A percentile compares a stretch with the other conserved stretches of the same genome.
phyloP scores from a whole-genome alignment of 2,797 vertebrate genomes.

The Anisognathus igniventris region DNA sequence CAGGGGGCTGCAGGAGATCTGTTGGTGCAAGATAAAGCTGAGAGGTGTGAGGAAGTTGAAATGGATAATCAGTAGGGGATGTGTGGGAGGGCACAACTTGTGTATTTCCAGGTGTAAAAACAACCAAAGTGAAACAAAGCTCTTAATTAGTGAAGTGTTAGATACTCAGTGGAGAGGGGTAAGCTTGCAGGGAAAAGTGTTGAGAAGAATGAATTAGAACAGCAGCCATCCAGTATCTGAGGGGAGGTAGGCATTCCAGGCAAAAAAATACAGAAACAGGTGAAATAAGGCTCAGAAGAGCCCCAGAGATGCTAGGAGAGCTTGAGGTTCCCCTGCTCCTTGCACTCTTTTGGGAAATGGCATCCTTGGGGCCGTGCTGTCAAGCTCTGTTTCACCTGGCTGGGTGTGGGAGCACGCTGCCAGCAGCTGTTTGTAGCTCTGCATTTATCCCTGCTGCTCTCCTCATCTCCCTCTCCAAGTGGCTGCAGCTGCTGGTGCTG shows the following conservation, averaged over 20 bases:
- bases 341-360: background rate
- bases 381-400: accelerated
- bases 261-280: background rate
- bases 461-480: background rate
- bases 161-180: background rate
- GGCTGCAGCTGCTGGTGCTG: background rate
- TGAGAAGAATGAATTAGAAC: background rate
- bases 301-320: background rate
- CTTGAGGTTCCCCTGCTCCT: background rate
- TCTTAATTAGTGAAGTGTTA: background rate
- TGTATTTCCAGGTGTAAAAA: background rate
- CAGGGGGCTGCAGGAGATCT: background rate
- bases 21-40: background rate
- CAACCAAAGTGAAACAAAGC: background rate
- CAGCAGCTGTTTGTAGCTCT: background rate
- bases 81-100: background rate
- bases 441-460: background rate
- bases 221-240: background rate
- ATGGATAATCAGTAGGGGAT: background rate
- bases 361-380: accelerated
- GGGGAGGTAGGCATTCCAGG: background rate
- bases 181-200: background rate
- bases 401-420: accelerated
- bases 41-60: background rate
- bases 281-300: background rate